phyloP scores from a whole-genome alignment of 2,797 vertebrate species.

The Oreochromis mossambicus region DNA sequence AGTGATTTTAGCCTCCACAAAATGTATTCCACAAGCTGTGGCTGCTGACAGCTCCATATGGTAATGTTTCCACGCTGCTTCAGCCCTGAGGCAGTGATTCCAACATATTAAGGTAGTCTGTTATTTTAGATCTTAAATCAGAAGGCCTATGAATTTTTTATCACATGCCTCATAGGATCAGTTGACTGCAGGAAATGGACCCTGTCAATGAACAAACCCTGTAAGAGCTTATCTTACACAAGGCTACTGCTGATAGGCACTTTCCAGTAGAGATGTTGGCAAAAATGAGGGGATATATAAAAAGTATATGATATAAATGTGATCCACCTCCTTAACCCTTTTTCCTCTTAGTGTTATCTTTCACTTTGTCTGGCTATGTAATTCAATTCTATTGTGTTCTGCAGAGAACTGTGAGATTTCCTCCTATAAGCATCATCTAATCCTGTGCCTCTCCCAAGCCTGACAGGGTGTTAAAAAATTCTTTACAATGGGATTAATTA shows the following conservation, averaged over 20 bases:
- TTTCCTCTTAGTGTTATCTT: neutral
- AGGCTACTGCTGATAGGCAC: neutral
- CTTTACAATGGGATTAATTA: constrained; percentile 55
- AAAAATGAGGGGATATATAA: neutral
- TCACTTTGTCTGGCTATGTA: neutral
- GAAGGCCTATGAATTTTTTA: constrained; percentile 6
- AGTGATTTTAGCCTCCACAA: neutral
- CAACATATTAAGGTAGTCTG: constrained; percentile 29
- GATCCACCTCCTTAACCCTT: neutral
- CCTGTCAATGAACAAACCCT: neutral
- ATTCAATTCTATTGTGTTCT: neutral
- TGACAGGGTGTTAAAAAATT: constrained; percentile 30
- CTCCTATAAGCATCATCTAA: constrained; percentile 16
- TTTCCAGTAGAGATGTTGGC: neutral
- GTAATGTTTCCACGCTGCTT: constrained; percentile 12
- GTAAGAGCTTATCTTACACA: neutral
- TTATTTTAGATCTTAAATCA: constrained; percentile 41
- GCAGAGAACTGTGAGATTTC: constrained; percentile 8
- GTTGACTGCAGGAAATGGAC: neutral
- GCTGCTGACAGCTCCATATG: constrained; percentile 24
- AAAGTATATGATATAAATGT: neutral
- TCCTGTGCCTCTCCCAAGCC: neutral
- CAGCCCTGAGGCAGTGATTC: constrained; percentile 22
- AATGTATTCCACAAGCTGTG: neutral
- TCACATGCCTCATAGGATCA: neutral